These are phyloP conservation scores for Trichosurus vulpecula DNA, from an alignment of 2,797 vertebrate species.

Conservation along the genomic window DNA sequence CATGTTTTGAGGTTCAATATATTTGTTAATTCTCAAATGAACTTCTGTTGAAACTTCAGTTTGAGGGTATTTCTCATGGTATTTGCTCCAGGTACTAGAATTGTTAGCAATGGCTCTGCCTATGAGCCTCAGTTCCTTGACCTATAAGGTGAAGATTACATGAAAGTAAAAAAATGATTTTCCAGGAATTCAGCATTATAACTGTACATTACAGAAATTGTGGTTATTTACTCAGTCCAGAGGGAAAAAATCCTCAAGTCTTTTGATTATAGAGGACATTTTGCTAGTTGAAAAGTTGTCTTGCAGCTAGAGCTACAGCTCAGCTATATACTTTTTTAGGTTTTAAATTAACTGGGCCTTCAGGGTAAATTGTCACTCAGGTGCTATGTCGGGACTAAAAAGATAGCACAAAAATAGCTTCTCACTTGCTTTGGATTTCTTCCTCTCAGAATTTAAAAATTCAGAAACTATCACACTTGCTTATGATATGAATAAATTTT, in stretches of 20 bases:
- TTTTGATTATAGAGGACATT: constrained; percentile 65
- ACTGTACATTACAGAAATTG: not conserved
- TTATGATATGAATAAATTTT: constrained; percentile 15
- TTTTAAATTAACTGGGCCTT: constrained; percentile 81
- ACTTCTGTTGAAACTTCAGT: not conserved
- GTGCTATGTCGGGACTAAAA: constrained; percentile 33
- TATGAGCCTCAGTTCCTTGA: not conserved
- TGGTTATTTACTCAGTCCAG: fast-evolving
- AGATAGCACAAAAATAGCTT: not conserved
- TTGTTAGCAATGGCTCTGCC: not conserved
- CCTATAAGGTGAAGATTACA: not conserved
- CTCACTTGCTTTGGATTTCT: not conserved
- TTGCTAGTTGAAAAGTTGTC: constrained; percentile 68
- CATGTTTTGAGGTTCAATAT: not conserved
- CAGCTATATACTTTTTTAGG: constrained; percentile 76
- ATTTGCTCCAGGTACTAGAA: not conserved
- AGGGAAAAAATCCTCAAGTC: constrained; percentile 29
- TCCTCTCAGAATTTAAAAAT: constrained; percentile 3
- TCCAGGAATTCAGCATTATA: not conserved
- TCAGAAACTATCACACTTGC: not conserved
- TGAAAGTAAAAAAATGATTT: not conserved
- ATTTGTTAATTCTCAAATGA: not conserved
- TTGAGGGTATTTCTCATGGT: not conserved
- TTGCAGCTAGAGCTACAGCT: constrained; percentile 66
- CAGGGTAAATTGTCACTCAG: constrained; percentile 80